Conservation (phyloP, 1,140 invertebrate species). For the Hirudo medicinalis region DNA sequence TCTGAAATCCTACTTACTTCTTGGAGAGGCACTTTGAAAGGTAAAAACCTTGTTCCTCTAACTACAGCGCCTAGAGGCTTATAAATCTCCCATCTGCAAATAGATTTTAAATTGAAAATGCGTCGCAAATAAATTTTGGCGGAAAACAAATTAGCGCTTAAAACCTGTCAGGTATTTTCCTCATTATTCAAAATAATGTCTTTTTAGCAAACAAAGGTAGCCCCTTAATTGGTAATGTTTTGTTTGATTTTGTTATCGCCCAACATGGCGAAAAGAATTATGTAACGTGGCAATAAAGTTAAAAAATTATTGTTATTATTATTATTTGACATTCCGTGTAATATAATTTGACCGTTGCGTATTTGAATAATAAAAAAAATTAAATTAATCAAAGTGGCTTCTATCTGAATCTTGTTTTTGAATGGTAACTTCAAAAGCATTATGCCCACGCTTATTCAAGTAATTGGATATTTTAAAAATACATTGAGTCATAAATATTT, state of each 20-base stretch:
- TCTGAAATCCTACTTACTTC: constrained; percentile 44
- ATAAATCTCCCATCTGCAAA: constrained; percentile 56
- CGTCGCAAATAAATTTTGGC: not conserved
- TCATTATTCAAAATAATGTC: not conserved
- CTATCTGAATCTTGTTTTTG: not conserved
- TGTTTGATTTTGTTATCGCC: too few relatives aligned
- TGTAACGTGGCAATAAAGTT: not conserved
- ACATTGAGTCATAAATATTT: too few relatives aligned
- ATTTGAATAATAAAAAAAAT: not conserved
- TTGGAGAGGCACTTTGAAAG: constrained; percentile 63
- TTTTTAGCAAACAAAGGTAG: not conserved
- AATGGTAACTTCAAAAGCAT: not conserved
- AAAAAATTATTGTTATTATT: not conserved
- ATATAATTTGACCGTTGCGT: not conserved
- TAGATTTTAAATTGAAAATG: not conserved
- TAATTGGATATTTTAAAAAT: not conserved
- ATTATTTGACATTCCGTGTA: not conserved
- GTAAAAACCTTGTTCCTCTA: constrained; percentile 54
- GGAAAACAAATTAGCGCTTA: not conserved
- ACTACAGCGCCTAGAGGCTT: constrained; percentile 51
- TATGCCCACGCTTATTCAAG: not conserved
- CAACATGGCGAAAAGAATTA: not conserved
- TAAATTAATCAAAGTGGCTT: constrained; percentile 1
- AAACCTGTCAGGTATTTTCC: constrained; percentile 8
- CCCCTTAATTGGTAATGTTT: not conserved